Evolutionary conservation across 1,140 invertebrate genomes (phyloP), one percentile per base, ranked within the genome.

Genomic region (Trachelipus rathkii): DNA sequence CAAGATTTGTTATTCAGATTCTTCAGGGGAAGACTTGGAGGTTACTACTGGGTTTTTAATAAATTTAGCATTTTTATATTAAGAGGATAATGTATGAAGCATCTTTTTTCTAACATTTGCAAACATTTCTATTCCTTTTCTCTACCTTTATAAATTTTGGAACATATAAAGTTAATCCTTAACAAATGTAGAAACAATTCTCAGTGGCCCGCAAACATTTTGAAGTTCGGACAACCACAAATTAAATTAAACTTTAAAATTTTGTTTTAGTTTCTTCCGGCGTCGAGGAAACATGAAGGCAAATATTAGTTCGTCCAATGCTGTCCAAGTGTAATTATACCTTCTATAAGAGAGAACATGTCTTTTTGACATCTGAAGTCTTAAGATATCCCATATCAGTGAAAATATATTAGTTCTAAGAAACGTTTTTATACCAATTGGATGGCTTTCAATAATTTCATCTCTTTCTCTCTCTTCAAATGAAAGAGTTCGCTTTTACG

Each of bases 341-440:
- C 50, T 13, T 19, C 50, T 13, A 19, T 3, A 60, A 19, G 50
- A 60, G 11, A 60, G 19, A 15, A 60, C 50, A 60, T 60, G 19
- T 19, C 50, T 13, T 60, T 60, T 60, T 15, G 50, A 2, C 50
- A 60, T 60, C 50, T 60, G 19, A 15, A 60, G 50, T 60, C 50
- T 60, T 60, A 60, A 60, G 8, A 60, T 60, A 60, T 60, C 50
- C 50, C 50, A 60, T 60, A 60, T 60, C 50, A 60, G 8, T 15
- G 50, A 60, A 19, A 60, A 60, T 15, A 60, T 60, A 19, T 60
- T 60, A 2, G 50, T 60, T 60, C 50, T 60, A 13, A 60, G 50
- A 15, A 60, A 60, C 2, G 50, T 60, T 60, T 60, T 60, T 1
- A 60, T 13, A 19, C 50, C 50, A 15, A 60, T 60, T 4, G 50